phyloP scores from a whole-genome alignment of 1,140 invertebrate species.

The Drosophila trapezifrons region DNA sequence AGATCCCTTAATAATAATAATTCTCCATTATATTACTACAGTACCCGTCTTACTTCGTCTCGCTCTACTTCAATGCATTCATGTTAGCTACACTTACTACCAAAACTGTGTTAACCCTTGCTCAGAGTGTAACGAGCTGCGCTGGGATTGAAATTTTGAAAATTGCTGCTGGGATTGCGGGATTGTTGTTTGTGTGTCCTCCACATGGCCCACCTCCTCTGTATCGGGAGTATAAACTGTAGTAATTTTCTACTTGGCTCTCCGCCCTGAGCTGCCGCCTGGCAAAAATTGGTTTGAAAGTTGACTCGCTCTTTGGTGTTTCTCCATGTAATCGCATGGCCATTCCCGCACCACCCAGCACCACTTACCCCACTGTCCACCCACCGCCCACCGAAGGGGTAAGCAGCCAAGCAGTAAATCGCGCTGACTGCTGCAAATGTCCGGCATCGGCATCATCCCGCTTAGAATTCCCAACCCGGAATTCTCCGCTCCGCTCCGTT shows the following conservation, averaged over 20 bases:
- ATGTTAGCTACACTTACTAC: neutral
- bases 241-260: constrained; percentile 60
- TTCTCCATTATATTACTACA: neutral
- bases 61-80: too few relatives aligned
- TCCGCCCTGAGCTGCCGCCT: constrained; percentile 33
- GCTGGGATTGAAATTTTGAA: constrained; percentile 72
- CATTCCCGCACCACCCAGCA: constrained; percentile 17
- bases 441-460: constrained; percentile 32
- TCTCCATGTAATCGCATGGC: constrained; percentile 62
- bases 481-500: constrained; percentile 36
- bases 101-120: constrained; percentile 3
- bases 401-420: constrained; percentile 75
- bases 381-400: constrained; percentile 23
- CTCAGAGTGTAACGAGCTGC: constrained; percentile 27
- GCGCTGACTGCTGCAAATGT: constrained; percentile 62
- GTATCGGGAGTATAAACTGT: constrained; percentile 50
- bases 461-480: constrained; percentile 44
- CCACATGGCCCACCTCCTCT: constrained; percentile 9
- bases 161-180: constrained; percentile 80
- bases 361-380: constrained; percentile 7
- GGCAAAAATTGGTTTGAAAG: constrained; percentile 62
- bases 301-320: constrained; percentile 48
- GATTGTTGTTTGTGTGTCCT: constrained; percentile 59
- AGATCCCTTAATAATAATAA: neutral
- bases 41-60: neutral